These are phyloP conservation scores for Myiotriccus ornatus DNA, from an alignment of 2,797 vertebrate genomes.

Conservation along the genomic window DNA sequence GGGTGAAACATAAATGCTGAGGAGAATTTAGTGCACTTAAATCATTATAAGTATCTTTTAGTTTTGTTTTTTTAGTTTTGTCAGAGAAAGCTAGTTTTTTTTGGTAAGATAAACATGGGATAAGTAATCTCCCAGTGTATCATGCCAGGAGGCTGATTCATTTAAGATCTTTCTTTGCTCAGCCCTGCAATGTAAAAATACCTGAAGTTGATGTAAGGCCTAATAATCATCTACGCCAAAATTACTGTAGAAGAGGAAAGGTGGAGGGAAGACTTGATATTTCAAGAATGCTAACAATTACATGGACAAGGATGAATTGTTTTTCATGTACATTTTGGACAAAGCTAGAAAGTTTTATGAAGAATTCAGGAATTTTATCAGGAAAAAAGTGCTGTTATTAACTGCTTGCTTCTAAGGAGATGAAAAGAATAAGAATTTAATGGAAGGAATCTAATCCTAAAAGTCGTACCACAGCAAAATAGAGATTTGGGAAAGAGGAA, in stretches of 20 bases:
- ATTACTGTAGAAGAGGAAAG: background rate
- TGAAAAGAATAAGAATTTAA: background rate
- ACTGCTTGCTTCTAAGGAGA: background rate
- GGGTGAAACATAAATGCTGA: background rate
- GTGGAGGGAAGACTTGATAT: background rate
- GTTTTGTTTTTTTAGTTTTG: background rate
- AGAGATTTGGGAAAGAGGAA: background rate
- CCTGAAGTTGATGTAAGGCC: background rate
- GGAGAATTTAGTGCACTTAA: background rate
- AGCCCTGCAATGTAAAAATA: background rate
- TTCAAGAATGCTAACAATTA: background rate
- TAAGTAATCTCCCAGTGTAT: background rate
- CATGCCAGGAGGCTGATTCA: background rate
- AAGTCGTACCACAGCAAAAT: background rate
- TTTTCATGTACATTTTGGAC: background rate
- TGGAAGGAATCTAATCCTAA: background rate
- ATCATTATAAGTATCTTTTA: accelerated
- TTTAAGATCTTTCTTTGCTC: background rate
- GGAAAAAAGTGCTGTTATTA: background rate
- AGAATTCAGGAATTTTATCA: background rate
- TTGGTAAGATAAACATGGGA: background rate
- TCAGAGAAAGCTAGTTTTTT: background rate
- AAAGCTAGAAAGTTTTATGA: background rate
- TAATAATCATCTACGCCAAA: background rate
- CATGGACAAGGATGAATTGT: background rate